Evolutionary conservation across 2,113 vertebrate genomes (phyloP), one percentile per base, ranked within the genome.

Genomic region (Oenanthe oenanthe): DNA sequence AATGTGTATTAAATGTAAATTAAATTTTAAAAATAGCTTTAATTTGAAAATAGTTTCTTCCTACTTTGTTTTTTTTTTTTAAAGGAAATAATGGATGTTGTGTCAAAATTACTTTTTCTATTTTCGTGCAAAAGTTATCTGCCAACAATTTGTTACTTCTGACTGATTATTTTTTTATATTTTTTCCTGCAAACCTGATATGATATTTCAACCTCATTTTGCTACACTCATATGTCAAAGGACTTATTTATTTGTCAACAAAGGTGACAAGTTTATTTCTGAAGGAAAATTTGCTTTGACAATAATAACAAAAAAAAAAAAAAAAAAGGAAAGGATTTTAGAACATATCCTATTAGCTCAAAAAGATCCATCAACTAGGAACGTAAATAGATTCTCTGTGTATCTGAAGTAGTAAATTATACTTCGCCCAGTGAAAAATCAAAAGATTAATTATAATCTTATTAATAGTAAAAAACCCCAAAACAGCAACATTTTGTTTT

Each of bases 381-480:
- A 56, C 3, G 58, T 22, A 60, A 65, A 65, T 16, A 78, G 12
- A 70, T 74, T 70, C 3, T 38, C 31, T n/a, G 4, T 66, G 10
- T 31, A 66, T 11, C 11, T 66, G 21, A 79, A 32, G 1, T 15
- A 71, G 6, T 26, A 53, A 51, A 6, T 32, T 48, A 6, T 58
- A 48, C 6, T 48, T 61, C 5, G 51, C 9, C 11, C 13, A 62
- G 0, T 38, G 50, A 87, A 75, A 78, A 75, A 48, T 25, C 28
- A 54, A 13, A 75, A 29, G 18, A 62, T 8, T 45, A 65, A 42
- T 70, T 61, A 13, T 15, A 74, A 6, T 5, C 11, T 47, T 57
- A 47, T 31, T 45, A 74, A 7, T 10, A 74, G 7, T 15, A 57
- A 51, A 83, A 51, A 62, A 4, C 0, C 0, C 0, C 3, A 17